A percentile compares a stretch with the other conserved stretches of the same genome.
phyloP scores from a whole-genome alignment of 2,113 vertebrate genomes.

The Mugil cephalus region DNA sequence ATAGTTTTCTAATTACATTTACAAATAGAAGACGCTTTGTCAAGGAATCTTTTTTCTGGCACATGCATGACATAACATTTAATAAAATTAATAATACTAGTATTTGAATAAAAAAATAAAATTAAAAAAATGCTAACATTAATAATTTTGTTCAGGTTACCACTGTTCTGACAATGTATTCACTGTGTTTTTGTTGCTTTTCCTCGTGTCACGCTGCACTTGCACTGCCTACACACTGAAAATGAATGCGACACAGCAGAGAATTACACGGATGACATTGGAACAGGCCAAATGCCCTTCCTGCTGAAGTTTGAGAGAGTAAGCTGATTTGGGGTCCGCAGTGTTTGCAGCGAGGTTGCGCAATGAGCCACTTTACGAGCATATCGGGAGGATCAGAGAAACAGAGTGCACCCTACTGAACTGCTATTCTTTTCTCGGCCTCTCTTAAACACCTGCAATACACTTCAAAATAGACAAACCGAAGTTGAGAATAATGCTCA shows the following conservation, averaged over 20 bases:
- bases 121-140: too few relatives aligned
- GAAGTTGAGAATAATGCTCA: background rate
- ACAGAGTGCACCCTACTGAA: conserved; percentile 7
- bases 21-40: conserved; percentile 15
- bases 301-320: conserved; percentile 54
- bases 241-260: conserved; percentile 48
- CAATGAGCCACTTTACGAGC: conserved; percentile 66
- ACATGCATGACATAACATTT: background rate
- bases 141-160: background rate
- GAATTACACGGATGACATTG: conserved; percentile 68
- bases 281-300: conserved; percentile 71
- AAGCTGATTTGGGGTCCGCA: conserved; percentile 68
- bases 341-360: conserved; percentile 54
- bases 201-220: conserved; percentile 30
- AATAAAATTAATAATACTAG: too few relatives aligned
- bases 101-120: too few relatives aligned
- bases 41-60: background rate
- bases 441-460: background rate
- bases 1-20: conserved; percentile 42
- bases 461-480: background rate
- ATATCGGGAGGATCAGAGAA: conserved; percentile 41
- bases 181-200: background rate
- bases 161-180: background rate
- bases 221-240: conserved; percentile 39
- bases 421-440: background rate